phyloP scores from a whole-genome alignment of 1,140 invertebrate genomes.

The Trachelipus rathkii region DNA sequence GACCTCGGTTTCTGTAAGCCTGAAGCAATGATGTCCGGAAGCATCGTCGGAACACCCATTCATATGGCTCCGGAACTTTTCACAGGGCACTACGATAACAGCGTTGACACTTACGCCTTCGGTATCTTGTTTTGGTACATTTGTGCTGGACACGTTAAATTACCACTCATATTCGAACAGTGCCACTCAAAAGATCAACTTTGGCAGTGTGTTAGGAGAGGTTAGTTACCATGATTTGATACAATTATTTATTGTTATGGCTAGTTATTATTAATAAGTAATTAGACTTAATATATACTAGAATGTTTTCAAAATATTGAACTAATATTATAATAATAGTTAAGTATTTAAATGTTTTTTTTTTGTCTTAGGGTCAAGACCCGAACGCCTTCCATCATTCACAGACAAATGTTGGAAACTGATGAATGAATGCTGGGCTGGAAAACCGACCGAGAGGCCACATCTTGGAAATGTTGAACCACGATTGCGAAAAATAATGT shows the following conservation, averaged over 20 bases:
- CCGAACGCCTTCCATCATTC: conserved; percentile 70
- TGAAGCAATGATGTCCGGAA: conserved; percentile 83
- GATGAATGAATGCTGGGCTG: conserved; percentile 80
- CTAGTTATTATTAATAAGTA: too few relatives aligned
- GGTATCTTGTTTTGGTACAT: conserved; percentile 89
- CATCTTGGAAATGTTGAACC: conserved; percentile 71
- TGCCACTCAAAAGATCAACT: conserved; percentile 84
- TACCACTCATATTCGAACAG: conserved; percentile 76
- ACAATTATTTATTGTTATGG: too few relatives aligned
- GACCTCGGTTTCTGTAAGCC: conserved; percentile 89
- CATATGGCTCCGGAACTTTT: conserved; percentile 90
- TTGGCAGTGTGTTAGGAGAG: conserved; percentile 77
- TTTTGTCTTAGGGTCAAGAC: conserved; percentile 57
- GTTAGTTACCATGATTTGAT: conserved; percentile 52
- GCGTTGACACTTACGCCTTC: conserved; percentile 86
- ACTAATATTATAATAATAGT: not conserved
- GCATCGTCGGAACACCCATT: conserved; percentile 79
- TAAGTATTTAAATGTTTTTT: not conserved
- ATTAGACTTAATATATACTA: too few relatives aligned
- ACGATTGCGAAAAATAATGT: conserved; percentile 69
- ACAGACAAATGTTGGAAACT: conserved; percentile 75
- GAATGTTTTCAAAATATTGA: not conserved
- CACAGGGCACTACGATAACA: conserved; percentile 73
- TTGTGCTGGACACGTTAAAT: conserved; percentile 72
- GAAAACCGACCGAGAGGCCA: conserved; percentile 69